Conservation (phyloP, 2,113 vertebrate species). For the Aythya baeri region DNA sequence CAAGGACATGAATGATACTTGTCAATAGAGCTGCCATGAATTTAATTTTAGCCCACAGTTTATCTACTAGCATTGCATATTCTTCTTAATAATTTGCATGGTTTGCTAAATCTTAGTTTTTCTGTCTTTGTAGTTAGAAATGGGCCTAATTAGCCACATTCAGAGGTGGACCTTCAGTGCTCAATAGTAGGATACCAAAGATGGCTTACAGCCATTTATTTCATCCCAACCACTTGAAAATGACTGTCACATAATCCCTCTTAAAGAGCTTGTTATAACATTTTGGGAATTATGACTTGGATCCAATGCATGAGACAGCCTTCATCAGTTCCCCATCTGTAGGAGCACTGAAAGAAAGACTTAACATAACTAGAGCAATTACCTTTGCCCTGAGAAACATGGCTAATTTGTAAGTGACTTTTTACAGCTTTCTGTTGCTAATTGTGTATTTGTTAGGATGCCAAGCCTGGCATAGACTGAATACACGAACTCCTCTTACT, state of each 20-base stretch:
- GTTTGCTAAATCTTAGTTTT: slow-evolving; percentile 16
- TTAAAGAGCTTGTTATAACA: slow-evolving; percentile 7
- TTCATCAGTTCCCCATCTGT: not conserved
- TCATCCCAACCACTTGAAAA: not conserved
- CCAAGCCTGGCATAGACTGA: not conserved
- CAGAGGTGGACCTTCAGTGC: not conserved
- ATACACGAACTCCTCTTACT: not conserved
- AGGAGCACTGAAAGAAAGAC: not conserved
- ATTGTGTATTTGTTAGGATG: not conserved
- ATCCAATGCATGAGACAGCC: not conserved
- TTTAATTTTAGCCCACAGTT: slow-evolving; percentile 9
- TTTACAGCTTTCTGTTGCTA: not conserved
- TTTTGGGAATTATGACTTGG: slow-evolving; percentile 9
- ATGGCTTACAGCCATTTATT: not conserved
- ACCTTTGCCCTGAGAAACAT: not conserved
- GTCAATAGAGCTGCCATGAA: not conserved
- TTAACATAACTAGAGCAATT: slow-evolving; percentile 8
- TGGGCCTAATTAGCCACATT: not conserved
- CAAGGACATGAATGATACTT: not conserved
- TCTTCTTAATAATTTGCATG: not conserved
- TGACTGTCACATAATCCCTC: not conserved
- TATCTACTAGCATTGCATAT: not conserved
- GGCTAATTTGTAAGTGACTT: not conserved
- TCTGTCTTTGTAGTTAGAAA: not conserved
- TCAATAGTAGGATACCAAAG: not conserved